Evolutionary conservation across 2,888 invertebrate genomes (phyloP).

Genomic region (Leucophora obtusa): DNA sequence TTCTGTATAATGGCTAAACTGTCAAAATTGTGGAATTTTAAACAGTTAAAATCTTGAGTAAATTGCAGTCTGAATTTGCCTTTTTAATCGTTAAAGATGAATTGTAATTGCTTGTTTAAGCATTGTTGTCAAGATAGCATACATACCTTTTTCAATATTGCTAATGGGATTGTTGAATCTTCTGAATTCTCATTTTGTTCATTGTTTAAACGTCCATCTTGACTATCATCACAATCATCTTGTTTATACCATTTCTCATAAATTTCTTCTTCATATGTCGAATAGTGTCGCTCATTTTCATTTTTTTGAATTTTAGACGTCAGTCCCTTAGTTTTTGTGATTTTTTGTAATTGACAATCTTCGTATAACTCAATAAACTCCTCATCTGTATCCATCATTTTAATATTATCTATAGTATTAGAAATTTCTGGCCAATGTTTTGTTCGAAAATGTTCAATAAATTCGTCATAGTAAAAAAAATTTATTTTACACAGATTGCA

Average conservation of each 20-base stretch:
- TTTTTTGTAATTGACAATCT: neutral
- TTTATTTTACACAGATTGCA: conserved; percentile 72
- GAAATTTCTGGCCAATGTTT: conserved; percentile 37
- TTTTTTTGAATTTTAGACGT: neutral
- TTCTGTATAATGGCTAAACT: too few species aligned
- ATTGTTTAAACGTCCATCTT: neutral
- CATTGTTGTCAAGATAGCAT: too few species aligned
- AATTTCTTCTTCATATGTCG: neutral
- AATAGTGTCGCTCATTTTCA: neutral
- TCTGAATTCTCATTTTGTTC: conserved; percentile 19
- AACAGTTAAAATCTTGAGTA: too few species aligned
- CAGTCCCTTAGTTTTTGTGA: neutral
- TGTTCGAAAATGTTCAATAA: conserved; percentile 69
- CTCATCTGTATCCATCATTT: neutral
- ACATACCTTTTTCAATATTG: conserved; percentile 35
- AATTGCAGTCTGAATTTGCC: too few species aligned
- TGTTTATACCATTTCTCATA: neutral
- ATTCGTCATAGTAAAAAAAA: conserved; percentile 71
- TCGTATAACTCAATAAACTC: neutral
- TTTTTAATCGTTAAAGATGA: too few species aligned
- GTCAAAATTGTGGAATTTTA: too few species aligned
- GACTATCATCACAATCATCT: neutral
- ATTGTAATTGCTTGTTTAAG: too few species aligned
- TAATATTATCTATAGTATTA: neutral
- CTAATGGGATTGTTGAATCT: conserved; percentile 14